These are phyloP conservation scores for Fissipunctia ypsillon DNA, from an alignment of 2,888 invertebrate genomes.

Conservation along the genomic window DNA sequence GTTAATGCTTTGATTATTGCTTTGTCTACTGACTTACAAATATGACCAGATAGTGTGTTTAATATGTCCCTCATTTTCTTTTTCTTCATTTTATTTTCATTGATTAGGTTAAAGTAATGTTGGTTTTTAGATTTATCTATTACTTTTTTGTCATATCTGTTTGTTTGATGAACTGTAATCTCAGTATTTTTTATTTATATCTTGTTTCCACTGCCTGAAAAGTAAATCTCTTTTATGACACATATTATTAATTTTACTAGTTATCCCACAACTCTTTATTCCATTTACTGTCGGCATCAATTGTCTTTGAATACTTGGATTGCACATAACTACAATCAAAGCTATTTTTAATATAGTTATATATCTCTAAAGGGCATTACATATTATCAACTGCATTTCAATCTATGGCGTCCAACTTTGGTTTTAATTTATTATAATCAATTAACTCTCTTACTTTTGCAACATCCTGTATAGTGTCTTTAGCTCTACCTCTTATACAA, in stretches of 20 bases:
- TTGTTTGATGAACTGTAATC: background rate
- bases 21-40: background rate
- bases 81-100: background rate
- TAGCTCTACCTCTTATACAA: background rate
- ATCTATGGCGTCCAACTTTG: too few species aligned
- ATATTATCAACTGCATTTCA: background rate
- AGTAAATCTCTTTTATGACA: background rate
- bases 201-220: background rate
- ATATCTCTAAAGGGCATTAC: background rate
- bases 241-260: too few species aligned
- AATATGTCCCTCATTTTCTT: too few species aligned
- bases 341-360: background rate
- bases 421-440: too few species aligned
- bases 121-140: background rate
- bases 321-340: background rate
- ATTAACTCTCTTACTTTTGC: background rate
- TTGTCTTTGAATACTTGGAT: background rate
- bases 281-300: background rate
- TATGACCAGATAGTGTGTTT: background rate
- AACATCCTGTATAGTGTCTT: background rate
- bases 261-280: background rate
- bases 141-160: background rate
- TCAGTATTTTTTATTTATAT: conserved; percentile 2
- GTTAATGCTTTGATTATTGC: background rate
- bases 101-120: background rate